These are phyloP conservation scores for Polydrusus pterygomalis DNA, from an alignment of 2,888 invertebrate genomes.

Conservation along the genomic window DNA sequence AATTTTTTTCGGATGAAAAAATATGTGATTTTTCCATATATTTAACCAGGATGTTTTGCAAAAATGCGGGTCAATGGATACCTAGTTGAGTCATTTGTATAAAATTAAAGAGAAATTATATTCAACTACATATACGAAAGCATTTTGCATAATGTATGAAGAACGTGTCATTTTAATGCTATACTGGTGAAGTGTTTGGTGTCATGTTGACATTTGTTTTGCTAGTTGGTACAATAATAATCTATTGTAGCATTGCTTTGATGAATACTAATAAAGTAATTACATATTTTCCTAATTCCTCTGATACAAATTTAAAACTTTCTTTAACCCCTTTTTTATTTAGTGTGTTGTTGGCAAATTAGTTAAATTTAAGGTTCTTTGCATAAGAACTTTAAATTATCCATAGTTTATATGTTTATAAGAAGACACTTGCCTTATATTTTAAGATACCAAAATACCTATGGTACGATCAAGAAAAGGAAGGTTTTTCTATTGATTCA, in stretches of 20 bases:
- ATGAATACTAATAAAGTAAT: conserved; percentile 15
- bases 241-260: conserved; percentile 22
- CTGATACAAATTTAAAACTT: background rate
- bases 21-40: conserved; percentile 1
- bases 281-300: background rate
- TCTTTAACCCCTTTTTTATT: background rate
- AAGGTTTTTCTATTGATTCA: too few species aligned
- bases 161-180: conserved; percentile 30
- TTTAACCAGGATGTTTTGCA: conserved; percentile 44
- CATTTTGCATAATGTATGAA: conserved; percentile 38
- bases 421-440: too few species aligned
- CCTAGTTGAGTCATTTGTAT: conserved; percentile 42
- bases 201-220: conserved; percentile 29
- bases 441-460: too few species aligned
- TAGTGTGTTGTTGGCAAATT: too few species aligned
- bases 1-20: background rate
- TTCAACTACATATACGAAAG: conserved; percentile 34
- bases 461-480: too few species aligned
- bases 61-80: conserved; percentile 44
- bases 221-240: conserved; percentile 26
- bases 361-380: too few species aligned
- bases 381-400: too few species aligned
- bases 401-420: background rate
- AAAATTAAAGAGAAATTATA: conserved; percentile 44
- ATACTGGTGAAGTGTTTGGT: conserved; percentile 11